A percentile compares a stretch with the other conserved stretches of the same genome.
Evolutionary conservation across 2,797 vertebrate species (phyloP).

Genomic region (Sternotherus odoratus): DNA sequence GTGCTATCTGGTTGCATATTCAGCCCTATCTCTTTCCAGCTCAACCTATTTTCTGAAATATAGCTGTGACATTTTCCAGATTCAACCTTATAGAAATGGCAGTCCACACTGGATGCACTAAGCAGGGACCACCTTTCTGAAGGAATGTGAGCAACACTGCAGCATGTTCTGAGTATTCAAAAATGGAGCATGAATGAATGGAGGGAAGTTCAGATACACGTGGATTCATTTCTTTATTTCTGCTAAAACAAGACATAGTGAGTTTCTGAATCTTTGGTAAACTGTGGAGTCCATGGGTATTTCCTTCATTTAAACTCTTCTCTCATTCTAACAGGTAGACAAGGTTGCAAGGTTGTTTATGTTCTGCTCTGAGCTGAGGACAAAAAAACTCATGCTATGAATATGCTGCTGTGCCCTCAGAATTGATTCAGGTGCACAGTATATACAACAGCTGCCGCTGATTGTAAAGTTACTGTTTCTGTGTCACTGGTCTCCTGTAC

Average conservation of each 20-base stretch:
- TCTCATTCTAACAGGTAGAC: neutral
- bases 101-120: slow-evolving; percentile 2
- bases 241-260: neutral
- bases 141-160: neutral
- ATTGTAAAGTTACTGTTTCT: neutral
- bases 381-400: neutral
- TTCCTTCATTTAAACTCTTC: neutral
- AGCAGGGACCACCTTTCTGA: neutral
- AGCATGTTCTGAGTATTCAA: neutral
- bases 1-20: slow-evolving; percentile 12
- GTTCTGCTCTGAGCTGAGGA: neutral
- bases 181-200: neutral
- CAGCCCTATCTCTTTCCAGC: neutral
- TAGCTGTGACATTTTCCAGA: slow-evolving; percentile 41
- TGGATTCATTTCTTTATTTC: neutral
- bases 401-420: neutral
- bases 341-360: neutral
- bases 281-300: neutral
- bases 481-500: neutral
- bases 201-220: neutral
- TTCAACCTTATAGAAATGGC: slow-evolving; percentile 21
- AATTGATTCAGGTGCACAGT: neutral
- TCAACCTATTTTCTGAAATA: slow-evolving; percentile 31
- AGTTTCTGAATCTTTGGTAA: neutral
- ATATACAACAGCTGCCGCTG: neutral